Evolutionary conservation across 1,140 invertebrate species (phyloP).

Genomic region (Leptopilina boulardi): DNA sequence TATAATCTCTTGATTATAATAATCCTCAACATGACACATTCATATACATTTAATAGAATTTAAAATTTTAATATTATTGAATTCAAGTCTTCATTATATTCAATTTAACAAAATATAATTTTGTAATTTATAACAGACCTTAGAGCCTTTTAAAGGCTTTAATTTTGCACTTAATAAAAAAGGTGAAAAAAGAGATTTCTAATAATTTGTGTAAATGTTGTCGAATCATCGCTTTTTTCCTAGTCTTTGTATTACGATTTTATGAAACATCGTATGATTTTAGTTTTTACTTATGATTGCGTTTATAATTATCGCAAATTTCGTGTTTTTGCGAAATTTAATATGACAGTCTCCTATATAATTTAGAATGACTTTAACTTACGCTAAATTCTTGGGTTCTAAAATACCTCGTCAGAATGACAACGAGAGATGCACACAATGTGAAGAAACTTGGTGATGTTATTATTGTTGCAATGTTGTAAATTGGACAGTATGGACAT

Average conservation of each 20-base stretch:
- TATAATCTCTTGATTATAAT: slow-evolving; percentile 7
- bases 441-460: slow-evolving; percentile 67
- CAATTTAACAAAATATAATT: not conserved
- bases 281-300: not conserved
- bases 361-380: slow-evolving; percentile 50
- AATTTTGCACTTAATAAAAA: too few species aligned
- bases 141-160: not conserved
- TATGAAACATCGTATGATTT: slow-evolving; percentile 12
- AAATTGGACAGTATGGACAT: slow-evolving; percentile 97
- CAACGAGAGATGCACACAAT: slow-evolving; percentile 61
- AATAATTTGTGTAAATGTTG: not conserved
- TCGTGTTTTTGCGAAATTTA: slow-evolving; percentile 45
- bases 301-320: slow-evolving; percentile 19
- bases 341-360: slow-evolving; percentile 24
- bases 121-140: not conserved
- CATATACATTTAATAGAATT: not conserved
- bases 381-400: slow-evolving; percentile 61
- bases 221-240: not conserved
- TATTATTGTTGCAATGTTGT: slow-evolving; percentile 81
- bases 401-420: slow-evolving; percentile 64
- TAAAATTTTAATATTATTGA: not conserved
- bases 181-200: not conserved
- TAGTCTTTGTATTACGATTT: slow-evolving; percentile 16
- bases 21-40: not conserved
- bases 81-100: not conserved